These are phyloP conservation scores for Trypoxylus dichotomus DNA, from an alignment of 1,140 invertebrate genomes.

Conservation along the genomic window DNA sequence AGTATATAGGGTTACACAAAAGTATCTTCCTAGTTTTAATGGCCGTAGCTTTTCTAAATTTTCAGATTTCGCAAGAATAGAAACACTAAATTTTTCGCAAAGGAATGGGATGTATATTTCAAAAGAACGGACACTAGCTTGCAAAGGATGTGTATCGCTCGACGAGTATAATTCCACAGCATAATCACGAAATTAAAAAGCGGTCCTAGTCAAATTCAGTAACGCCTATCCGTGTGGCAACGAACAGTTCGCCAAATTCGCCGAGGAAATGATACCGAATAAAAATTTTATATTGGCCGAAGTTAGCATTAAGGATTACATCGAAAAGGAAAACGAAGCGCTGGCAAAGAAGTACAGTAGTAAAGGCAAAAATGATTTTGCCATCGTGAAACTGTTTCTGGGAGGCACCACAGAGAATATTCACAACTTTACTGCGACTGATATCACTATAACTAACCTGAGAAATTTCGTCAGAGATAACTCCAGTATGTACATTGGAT, in stretches of 20 bases:
- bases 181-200: conserved; percentile 83
- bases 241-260: conserved; percentile 86
- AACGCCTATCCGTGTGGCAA: conserved; percentile 93
- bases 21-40: too few species aligned
- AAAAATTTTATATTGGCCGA: conserved; percentile 81
- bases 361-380: conserved; percentile 77
- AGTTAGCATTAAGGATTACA: conserved; percentile 92
- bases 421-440: conserved; percentile 63
- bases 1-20: too few species aligned
- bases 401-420: conserved; percentile 40
- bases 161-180: conserved; percentile 75
- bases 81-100: too few species aligned
- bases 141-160: conserved; percentile 70
- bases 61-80: too few species aligned
- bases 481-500: conserved; percentile 79
- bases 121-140: too few species aligned
- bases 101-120: too few species aligned
- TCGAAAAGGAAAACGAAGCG: conserved; percentile 87
- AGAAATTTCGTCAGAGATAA: conserved; percentile 78
- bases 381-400: conserved; percentile 77
- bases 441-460: conserved; percentile 78
- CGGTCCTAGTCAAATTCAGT: conserved; percentile 88
- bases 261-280: conserved; percentile 71
- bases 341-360: conserved; percentile 76
- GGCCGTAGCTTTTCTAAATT: too few species aligned